These are phyloP conservation scores for Acanthiza pusilla DNA, from an alignment of 2,797 vertebrate genomes.

Conservation along the genomic window DNA sequence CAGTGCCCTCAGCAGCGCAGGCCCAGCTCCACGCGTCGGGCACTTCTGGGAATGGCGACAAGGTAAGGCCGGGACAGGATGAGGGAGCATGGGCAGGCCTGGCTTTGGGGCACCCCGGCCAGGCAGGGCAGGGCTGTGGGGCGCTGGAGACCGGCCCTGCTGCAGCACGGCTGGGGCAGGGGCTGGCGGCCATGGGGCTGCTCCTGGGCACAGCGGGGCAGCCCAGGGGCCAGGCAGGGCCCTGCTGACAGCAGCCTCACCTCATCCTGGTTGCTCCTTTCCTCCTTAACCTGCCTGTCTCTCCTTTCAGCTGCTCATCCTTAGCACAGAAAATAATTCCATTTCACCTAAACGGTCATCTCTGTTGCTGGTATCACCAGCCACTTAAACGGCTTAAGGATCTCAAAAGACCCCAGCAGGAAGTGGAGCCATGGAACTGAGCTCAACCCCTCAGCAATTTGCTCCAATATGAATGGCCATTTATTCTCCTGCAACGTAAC, in stretches of 20 bases:
- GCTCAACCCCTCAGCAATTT: not conserved
- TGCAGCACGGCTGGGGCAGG: not conserved
- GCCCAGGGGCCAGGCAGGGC: accelerated
- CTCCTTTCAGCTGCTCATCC: not conserved
- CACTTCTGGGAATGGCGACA: accelerated
- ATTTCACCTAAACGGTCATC: not conserved
- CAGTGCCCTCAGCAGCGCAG: not conserved
- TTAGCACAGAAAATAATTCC: not conserved
- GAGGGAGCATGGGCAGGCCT: no score
- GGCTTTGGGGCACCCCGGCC: accelerated
- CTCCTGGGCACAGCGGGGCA: not conserved
- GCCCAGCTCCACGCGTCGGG: accelerated
- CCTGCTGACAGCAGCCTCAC: not conserved
- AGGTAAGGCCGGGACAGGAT: not conserved
- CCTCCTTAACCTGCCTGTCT: not conserved
- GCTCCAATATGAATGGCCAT: not conserved
- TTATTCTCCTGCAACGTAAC: not conserved
- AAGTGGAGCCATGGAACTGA: not conserved
- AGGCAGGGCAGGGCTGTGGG: not conserved
- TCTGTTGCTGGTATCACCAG: not conserved
- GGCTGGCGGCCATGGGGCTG: not conserved
- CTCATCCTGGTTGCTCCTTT: accelerated
- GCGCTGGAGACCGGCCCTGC: not conserved
- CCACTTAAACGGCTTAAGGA: not conserved
- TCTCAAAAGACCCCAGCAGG: not conserved